A percentile compares a stretch with the other conserved stretches of the same genome.
Evolutionary conservation across 2,797 vertebrate species (phyloP).

Genomic region (Catamblyrhynchus diadema): DNA sequence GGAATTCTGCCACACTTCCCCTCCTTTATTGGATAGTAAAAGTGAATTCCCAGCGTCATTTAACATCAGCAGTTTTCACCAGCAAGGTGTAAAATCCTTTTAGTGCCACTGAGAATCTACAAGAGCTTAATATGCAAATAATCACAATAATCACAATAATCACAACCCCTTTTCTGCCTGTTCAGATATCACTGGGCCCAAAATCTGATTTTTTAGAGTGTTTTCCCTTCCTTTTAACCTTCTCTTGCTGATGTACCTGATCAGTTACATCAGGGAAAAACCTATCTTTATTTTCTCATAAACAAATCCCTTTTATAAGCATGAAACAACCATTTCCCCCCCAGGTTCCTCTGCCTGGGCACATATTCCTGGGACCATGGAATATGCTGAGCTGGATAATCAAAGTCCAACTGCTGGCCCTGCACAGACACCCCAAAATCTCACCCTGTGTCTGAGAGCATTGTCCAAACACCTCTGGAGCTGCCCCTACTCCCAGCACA

Average conservation of each 20-base stretch:
- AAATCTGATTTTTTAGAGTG: neutral
- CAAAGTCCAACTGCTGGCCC: neutral
- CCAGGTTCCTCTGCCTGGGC: neutral
- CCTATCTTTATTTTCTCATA: neutral
- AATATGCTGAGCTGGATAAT: neutral
- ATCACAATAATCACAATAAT: neutral
- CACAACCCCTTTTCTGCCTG: neutral
- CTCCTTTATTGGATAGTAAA: neutral
- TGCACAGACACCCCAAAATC: neutral
- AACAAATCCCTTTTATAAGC: neutral
- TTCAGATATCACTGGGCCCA: neutral
- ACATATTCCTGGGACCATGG: fast-evolving
- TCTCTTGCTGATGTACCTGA: neutral
- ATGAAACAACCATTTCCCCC: neutral
- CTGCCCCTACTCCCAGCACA: neutral
- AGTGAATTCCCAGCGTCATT: neutral
- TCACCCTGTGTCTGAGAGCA: neutral
- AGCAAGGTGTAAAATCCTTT: neutral
- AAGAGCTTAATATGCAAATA: neutral
- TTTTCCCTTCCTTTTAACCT: neutral
- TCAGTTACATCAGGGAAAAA: neutral
- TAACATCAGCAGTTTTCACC: neutral
- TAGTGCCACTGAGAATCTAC: neutral
- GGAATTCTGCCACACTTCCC: neutral
- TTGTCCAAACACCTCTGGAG: neutral